These are phyloP conservation scores for Creontiades dilutus DNA, from an alignment of 2,888 invertebrate species.

Conservation along the genomic window DNA sequence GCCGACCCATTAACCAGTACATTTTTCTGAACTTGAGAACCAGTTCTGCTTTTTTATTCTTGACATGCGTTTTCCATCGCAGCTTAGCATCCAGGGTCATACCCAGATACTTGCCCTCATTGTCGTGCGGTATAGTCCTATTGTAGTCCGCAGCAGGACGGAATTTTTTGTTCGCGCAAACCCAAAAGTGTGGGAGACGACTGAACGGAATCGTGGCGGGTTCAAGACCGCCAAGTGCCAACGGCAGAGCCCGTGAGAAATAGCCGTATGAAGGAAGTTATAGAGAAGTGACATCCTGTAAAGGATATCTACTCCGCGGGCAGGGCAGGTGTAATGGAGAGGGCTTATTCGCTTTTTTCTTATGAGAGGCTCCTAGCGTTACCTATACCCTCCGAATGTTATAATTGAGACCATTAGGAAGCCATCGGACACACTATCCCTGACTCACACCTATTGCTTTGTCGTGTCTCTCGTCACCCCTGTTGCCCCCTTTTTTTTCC, in stretches of 20 bases:
- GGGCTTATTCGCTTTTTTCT: constrained; percentile 40
- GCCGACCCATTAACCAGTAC: too few relatives aligned
- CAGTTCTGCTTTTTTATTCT: too few relatives aligned
- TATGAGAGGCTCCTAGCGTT: constrained; percentile 49
- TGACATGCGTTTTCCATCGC: too few relatives aligned
- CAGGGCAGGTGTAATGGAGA: constrained; percentile 24
- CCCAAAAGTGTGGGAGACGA: constrained; percentile 50
- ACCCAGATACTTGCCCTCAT: too few relatives aligned
- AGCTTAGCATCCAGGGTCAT: too few relatives aligned
- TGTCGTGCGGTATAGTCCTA: too few relatives aligned
- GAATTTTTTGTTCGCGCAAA: background rate
- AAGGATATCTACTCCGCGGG: constrained; percentile 52
- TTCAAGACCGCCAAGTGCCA: constrained; percentile 60
- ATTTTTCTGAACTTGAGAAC: too few relatives aligned
- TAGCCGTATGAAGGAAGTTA: constrained; percentile 58
- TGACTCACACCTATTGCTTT: constrained; percentile 7
- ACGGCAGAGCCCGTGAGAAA: constrained; percentile 50
- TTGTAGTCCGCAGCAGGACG: background rate
- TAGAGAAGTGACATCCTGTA: constrained; percentile 68
- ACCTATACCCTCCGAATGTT: constrained; percentile 38
- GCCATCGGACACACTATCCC: constrained; percentile 20
- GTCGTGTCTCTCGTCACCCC: background rate
- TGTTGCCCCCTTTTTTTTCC: constrained; percentile 1
- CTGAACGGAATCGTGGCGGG: background rate
- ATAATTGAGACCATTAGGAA: constrained; percentile 55